Evolutionary conservation across 2,797 vertebrate species (phyloP).

Genomic region (Pipistrellus pygmaeus): DNA sequence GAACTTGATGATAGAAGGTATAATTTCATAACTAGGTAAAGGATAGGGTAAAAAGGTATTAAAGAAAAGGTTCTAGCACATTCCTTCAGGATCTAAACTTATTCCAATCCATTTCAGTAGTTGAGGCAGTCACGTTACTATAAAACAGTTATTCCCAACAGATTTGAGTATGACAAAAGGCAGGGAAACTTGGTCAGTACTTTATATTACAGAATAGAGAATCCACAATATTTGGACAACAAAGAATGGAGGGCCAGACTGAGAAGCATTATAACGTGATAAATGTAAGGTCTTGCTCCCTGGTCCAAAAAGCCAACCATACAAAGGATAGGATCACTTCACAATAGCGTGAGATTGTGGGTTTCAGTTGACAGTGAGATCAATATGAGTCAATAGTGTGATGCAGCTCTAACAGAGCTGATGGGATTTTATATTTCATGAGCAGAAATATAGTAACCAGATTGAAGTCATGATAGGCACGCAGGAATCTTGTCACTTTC

Average conservation of each 20-base stretch:
- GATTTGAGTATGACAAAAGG: not conserved
- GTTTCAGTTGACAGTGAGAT: not conserved
- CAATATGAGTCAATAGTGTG: not conserved
- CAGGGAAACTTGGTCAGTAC: not conserved
- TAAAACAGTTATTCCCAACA: not conserved
- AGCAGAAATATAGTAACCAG: not conserved
- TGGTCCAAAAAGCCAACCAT: not conserved
- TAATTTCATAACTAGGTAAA: not conserved
- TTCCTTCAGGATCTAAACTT: not conserved
- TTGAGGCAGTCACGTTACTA: not conserved
- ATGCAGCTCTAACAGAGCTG: not conserved
- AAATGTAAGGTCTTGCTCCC: not conserved
- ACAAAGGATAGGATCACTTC: not conserved
- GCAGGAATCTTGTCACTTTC: not conserved
- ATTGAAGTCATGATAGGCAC: not conserved
- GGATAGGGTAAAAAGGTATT: not conserved
- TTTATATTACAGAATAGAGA: not conserved
- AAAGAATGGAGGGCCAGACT: not conserved
- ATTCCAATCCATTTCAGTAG: not conserved
- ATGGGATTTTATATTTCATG: not conserved
- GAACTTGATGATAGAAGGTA: not conserved
- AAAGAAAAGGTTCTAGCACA: not conserved
- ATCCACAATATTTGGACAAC: not conserved
- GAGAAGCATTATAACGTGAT: not conserved
- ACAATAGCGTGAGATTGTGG: not conserved